phyloP scores from a whole-genome alignment of 2,113 vertebrate genomes.

The Dryoscopus gambensis region DNA sequence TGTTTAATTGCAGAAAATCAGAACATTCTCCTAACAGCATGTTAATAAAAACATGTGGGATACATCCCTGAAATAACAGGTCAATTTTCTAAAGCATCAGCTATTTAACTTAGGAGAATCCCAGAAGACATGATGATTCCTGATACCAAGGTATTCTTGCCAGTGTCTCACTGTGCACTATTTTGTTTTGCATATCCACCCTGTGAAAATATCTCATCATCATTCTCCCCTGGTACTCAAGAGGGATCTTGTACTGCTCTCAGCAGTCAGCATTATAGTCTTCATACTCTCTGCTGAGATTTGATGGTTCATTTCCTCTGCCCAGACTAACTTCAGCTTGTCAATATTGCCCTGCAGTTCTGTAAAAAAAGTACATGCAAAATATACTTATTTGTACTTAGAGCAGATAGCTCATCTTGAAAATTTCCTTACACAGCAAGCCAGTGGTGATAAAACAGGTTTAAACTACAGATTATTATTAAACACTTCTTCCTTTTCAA shows the following conservation, averaged over 20 bases:
- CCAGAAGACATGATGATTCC: background rate
- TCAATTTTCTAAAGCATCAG: background rate
- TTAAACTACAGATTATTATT: background rate
- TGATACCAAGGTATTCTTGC: background rate
- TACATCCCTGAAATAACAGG: background rate
- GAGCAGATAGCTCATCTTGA: background rate
- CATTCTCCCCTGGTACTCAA: constrained; percentile 1
- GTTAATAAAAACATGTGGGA: background rate
- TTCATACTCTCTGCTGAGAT: constrained; percentile 28
- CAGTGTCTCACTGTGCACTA: background rate
- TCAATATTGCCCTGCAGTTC: background rate
- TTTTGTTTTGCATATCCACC: background rate
- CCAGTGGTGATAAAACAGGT: background rate
- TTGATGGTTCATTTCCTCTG: constrained; percentile 53
- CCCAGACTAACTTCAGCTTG: constrained; percentile 26
- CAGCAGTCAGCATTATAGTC: constrained; percentile 22
- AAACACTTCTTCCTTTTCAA: background rate
- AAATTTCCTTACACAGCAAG: constrained; percentile 11
- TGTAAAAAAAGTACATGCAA: background rate
- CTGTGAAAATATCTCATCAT: constrained; percentile 3
- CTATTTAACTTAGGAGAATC: background rate
- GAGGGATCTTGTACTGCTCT: background rate
- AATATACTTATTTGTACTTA: background rate
- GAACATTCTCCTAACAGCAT: background rate
- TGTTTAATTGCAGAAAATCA: constrained; percentile 41